Base-by-base conservation (phyloP, 2,888 invertebrate species). In the Carterocephalus palaemon region DNA sequence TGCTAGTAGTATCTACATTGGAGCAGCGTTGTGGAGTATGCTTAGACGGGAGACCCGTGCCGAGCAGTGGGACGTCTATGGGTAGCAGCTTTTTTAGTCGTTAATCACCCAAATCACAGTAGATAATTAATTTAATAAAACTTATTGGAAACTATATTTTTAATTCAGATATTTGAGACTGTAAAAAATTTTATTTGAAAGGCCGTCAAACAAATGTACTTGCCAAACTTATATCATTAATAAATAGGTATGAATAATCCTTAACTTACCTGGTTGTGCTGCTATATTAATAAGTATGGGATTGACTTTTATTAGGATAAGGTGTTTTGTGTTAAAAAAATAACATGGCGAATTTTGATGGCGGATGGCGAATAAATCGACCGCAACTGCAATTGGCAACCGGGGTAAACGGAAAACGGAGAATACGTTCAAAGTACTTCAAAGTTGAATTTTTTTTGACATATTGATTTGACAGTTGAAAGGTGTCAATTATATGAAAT, bases 321-420 rank as follows among this genome's bases (percentile, higher is more conserved):
- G n/a, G 22, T 15, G 5, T 33, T 47, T 47, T 28, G 34, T 41
- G 13, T 33, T 42, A 41, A 32, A 24, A 33, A 33, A 13, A 26
- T 19, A 42, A 33, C 41, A 42, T 42, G 24, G 41, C 41, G 33
- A 33, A 33, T 42, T n/a, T 42, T 42, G 13, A 26, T 13, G 10
- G 32, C 9, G 33, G 33, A 24, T 32, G 10, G 13, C 9, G 3
- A 19, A 38, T 12, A 17, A 42, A 40, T 40, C 40, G 40, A 40
- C 31, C 22, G 40, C 28, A 28, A n/a, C 28, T 13, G 13, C 33
- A 33, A 42, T 6, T 19, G 3, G 19, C 3, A 19, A 19, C 19
- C 4, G 4, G 41, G 26, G 26, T 33, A 33, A 15, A 20, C 24
- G 41, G 33, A 24, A 29, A 28, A 29, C 29, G 20, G 19, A 19